Percentiles rank a stretch among this genome's conserved stretches.
Conservation (phyloP, 2,888 invertebrate genomes). For the Luperina testacea region DNA sequence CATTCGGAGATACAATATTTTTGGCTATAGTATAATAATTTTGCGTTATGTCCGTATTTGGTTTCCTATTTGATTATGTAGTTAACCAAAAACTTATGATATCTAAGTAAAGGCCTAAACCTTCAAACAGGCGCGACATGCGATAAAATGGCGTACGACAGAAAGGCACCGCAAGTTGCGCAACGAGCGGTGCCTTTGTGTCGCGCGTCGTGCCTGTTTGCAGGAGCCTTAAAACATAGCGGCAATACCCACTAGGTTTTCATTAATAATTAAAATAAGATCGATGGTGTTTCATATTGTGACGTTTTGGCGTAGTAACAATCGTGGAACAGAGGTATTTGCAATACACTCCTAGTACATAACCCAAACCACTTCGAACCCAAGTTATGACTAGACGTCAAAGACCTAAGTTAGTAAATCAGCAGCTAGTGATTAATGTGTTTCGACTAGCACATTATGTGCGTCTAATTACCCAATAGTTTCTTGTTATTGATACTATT, state of each 20-base stretch:
- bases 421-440: slow-evolving; percentile 50
- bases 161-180: too few relatives aligned
- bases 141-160: too few relatives aligned
- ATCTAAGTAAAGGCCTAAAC: not conserved
- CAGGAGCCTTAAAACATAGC: not conserved
- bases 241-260: too few relatives aligned
- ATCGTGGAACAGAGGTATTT: not conserved
- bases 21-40: not conserved
- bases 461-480: slow-evolving; percentile 60
- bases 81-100: not conserved
- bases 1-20: not conserved
- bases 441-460: slow-evolving; percentile 47
- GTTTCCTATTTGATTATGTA: not conserved
- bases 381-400: slow-evolving; percentile 35
- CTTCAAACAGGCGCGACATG: too few relatives aligned
- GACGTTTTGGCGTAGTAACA: not conserved
- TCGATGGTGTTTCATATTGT: not conserved
- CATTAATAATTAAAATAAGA: not conserved
- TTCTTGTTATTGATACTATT: slow-evolving; percentile 63
- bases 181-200: too few relatives aligned
- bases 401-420: slow-evolving; percentile 48
- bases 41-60: not conserved
- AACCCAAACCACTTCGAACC: not conserved
- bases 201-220: too few relatives aligned
- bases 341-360: slow-evolving; percentile 2